Percentiles rank a stretch among this genome's conserved stretches.
Conservation (phyloP, 2,888 invertebrate genomes). For the Nephrocerus scutellatus region DNA sequence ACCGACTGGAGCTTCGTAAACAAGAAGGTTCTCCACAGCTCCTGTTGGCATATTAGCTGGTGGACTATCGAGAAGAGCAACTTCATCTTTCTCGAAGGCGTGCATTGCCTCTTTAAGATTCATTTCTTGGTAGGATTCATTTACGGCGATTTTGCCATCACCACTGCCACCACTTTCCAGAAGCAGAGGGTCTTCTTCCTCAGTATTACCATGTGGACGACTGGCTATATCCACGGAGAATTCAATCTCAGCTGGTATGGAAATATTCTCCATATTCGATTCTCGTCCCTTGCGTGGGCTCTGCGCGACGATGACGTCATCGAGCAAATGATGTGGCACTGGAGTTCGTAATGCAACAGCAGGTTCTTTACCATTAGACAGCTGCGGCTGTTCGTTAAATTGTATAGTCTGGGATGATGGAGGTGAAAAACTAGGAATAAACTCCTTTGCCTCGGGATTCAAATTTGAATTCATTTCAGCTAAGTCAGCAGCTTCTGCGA, state of each 20-base stretch:
- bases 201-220: constrained; percentile 43
- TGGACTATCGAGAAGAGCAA: constrained; percentile 16
- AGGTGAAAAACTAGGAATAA: constrained; percentile 50
- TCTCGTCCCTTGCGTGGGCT: constrained; percentile 62
- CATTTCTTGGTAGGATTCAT: constrained; percentile 23
- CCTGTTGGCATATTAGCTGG: constrained; percentile 16
- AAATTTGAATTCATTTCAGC: constrained; percentile 70
- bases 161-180: constrained; percentile 17
- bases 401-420: constrained; percentile 54
- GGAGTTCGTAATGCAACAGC: constrained; percentile 12
- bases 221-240: constrained; percentile 41
- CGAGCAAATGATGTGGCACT: constrained; percentile 28
- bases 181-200: constrained; percentile 28
- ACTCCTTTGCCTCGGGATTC: constrained; percentile 82
- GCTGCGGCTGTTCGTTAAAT: no score
- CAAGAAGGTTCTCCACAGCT: constrained; percentile 1
- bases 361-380: no score
- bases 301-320: constrained; percentile 54
- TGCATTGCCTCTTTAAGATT: constrained; percentile 32
- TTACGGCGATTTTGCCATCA: constrained; percentile 8
- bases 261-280: constrained; percentile 40
- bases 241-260: constrained; percentile 38
- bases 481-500: constrained; percentile 26
- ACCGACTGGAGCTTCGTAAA: constrained; percentile 17
- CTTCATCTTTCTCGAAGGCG: constrained; percentile 29